phyloP scores from a whole-genome alignment of 2,113 vertebrate genomes.

The Aplodontia rufa region DNA sequence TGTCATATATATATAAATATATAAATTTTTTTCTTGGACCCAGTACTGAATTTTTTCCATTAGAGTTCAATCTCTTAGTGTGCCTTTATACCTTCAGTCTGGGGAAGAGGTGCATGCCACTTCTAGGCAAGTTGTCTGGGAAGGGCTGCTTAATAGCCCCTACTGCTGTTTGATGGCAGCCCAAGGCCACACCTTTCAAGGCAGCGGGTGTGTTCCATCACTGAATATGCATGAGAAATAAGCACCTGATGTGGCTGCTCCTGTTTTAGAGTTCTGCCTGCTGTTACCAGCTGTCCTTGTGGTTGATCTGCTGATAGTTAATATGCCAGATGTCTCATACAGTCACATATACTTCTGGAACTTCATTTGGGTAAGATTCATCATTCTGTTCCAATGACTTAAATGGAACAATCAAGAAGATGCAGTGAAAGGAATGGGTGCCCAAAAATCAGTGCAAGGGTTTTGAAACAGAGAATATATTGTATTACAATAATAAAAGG shows the following conservation, averaged over 20 bases:
- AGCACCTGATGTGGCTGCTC: neutral
- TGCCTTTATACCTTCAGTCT: neutral
- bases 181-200: neutral
- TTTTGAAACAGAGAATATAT: neutral
- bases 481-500: neutral
- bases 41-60: neutral
- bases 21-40: neutral
- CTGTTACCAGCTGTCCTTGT: neutral
- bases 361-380: neutral
- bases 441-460: neutral
- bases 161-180: neutral
- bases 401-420: neutral
- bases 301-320: neutral
- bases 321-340: conserved; percentile 7
- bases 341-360: neutral
- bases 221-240: conserved; percentile 18
- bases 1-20: neutral
- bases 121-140: neutral
- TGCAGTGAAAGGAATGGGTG: neutral
- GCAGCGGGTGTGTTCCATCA: neutral
- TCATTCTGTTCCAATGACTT: neutral
- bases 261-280: neutral
- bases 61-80: neutral
- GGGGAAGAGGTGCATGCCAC: neutral
- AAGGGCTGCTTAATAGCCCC: neutral